A percentile compares a stretch with the other conserved stretches of the same genome.
These are phyloP conservation scores for Atherinomorus stipes DNA, from an alignment of 2,113 vertebrate species.

Conservation along the genomic window DNA sequence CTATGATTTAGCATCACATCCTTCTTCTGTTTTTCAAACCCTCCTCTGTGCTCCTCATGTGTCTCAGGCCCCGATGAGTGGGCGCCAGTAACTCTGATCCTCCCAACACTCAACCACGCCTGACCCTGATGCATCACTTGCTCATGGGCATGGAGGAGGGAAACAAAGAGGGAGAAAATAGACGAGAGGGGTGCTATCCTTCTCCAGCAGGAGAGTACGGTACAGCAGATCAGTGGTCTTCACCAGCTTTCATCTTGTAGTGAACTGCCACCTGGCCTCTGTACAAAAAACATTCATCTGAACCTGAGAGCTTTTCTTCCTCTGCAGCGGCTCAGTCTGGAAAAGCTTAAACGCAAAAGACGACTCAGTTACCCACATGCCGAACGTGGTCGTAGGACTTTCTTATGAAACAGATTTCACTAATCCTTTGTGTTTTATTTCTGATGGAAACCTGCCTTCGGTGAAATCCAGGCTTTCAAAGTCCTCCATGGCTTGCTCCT, in stretches of 20 bases:
- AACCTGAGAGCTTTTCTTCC: slow-evolving; percentile 36
- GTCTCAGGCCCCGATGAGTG: slow-evolving; percentile 43
- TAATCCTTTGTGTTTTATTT: slow-evolving; percentile 37
- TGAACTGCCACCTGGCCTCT: slow-evolving; percentile 69
- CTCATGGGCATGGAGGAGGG: slow-evolving; percentile 59
- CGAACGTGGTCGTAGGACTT: not conserved
- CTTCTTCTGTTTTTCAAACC: slow-evolving; percentile 21
- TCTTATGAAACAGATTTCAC: slow-evolving; percentile 33
- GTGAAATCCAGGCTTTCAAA: slow-evolving; percentile 35
- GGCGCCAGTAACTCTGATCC: slow-evolving; percentile 65
- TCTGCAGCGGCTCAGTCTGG: slow-evolving; percentile 31
- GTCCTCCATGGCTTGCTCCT: slow-evolving; percentile 4
- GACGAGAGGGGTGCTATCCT: slow-evolving; percentile 55
- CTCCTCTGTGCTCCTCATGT: slow-evolving; percentile 32
- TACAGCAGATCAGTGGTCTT: slow-evolving; percentile 68
- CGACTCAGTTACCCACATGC: not conserved
- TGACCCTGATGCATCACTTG: slow-evolving; percentile 73
- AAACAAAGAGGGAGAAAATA: slow-evolving; percentile 56
- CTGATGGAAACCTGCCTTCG: slow-evolving; percentile 28
- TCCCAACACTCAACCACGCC: slow-evolving; percentile 56
- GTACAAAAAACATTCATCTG: slow-evolving; percentile 48
- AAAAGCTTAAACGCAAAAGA: slow-evolving; percentile 20
- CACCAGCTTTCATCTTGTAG: slow-evolving; percentile 70
- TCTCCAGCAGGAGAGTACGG: slow-evolving; percentile 51
- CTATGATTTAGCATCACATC: slow-evolving; percentile 18